Percentiles rank a stretch among this genome's conserved stretches.
Conservation (phyloP, 2,113 vertebrate species). For the Xenopus borealis region DNA sequence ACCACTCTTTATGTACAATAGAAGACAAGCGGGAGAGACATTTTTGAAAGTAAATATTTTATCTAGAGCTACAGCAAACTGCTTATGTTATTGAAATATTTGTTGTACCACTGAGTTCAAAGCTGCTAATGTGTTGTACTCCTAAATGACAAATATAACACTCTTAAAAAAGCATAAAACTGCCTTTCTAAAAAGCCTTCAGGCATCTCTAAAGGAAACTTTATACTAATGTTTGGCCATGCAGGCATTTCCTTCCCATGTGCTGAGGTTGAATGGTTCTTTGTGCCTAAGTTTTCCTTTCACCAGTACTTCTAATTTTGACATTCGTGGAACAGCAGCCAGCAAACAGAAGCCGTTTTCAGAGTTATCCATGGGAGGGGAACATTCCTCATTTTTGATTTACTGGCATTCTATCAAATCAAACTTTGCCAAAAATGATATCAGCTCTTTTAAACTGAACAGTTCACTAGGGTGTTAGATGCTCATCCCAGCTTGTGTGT, state of each 20-base stretch:
- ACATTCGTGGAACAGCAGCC: conserved; percentile 48
- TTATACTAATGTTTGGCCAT: conserved; percentile 59
- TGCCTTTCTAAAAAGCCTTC: conserved; percentile 61
- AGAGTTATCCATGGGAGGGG: conserved; percentile 48
- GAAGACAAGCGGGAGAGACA: conserved; percentile 55
- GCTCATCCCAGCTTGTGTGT: conserved; percentile 17
- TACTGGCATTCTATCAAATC: conserved; percentile 53
- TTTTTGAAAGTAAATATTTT: conserved; percentile 58
- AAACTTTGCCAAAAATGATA: conserved; percentile 49
- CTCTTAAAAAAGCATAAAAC: conserved; percentile 61
- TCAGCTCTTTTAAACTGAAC: conserved; percentile 24
- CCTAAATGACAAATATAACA: conserved; percentile 69
- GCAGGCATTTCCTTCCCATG: conserved; percentile 64
- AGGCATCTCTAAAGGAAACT: conserved; percentile 62
- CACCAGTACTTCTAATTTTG: conserved; percentile 50
- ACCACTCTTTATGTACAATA: conserved; percentile 40
- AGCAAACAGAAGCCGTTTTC: conserved; percentile 62
- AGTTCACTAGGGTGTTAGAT: conserved; percentile 39
- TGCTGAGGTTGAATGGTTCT: conserved; percentile 65
- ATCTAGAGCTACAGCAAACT: conserved; percentile 58
- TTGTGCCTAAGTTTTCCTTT: conserved; percentile 58
- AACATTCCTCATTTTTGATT: conserved; percentile 58
- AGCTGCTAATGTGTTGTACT: conserved; percentile 66
- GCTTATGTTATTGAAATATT: conserved; percentile 69
- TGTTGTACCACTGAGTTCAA: conserved; percentile 65